phyloP scores from a whole-genome alignment of 2,113 vertebrate species.

The Anguilla japonica region DNA sequence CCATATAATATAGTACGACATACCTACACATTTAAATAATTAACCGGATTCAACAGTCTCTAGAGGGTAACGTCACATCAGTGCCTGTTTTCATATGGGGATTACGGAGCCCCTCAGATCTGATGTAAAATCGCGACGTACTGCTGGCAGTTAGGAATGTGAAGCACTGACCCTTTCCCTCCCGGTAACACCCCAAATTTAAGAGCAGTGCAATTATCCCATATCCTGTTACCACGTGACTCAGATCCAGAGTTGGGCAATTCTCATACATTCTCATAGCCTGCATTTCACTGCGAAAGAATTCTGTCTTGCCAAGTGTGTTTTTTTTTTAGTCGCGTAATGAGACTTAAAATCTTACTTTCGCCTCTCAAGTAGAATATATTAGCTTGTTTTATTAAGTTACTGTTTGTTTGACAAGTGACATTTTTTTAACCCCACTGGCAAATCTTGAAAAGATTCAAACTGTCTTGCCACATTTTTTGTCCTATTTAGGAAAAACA shows the following conservation, averaged over 20 bases:
- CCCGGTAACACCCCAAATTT: background rate
- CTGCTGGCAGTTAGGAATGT: conserved; percentile 1
- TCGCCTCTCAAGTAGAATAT: too few relatives aligned
- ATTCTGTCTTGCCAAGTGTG: too few relatives aligned
- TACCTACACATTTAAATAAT: background rate
- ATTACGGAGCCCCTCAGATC: background rate
- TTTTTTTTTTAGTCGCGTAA: too few relatives aligned
- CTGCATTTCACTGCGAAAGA: too few relatives aligned
- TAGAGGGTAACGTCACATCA: background rate
- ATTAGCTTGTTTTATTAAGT: too few relatives aligned
- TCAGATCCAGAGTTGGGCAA: background rate
- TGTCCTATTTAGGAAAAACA: too few relatives aligned
- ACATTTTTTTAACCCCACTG: too few relatives aligned
- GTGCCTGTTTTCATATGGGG: background rate
- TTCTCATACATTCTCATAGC: background rate
- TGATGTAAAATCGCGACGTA: background rate
- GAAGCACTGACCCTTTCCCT: background rate
- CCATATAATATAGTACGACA: background rate
- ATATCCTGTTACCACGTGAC: background rate
- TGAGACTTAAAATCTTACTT: too few relatives aligned
- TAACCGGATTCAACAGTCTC: background rate
- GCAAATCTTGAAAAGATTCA: too few relatives aligned
- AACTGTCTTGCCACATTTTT: too few relatives aligned
- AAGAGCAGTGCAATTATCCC: background rate
- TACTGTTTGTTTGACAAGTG: too few relatives aligned